Evolutionary conservation across 2,113 vertebrate genomes (phyloP).

Genomic region (Tragulus kanchil): DNA sequence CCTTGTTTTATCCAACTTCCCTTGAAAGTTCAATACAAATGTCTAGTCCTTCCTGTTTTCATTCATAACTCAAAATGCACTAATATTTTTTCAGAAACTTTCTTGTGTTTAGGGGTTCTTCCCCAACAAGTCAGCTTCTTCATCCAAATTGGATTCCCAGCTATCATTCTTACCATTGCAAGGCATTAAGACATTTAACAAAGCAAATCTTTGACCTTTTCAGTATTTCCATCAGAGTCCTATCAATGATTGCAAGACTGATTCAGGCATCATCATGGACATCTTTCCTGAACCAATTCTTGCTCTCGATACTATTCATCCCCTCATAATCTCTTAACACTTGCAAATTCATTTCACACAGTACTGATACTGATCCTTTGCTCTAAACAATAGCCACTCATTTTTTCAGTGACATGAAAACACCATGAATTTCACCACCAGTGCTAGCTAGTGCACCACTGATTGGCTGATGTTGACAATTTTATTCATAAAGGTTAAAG

Average conservation of each 20-base stretch:
- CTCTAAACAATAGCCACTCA: neutral
- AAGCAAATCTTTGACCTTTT: conserved; percentile 62
- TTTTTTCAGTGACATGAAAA: conserved; percentile 48
- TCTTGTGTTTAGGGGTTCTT: conserved; percentile 56
- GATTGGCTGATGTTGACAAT: neutral
- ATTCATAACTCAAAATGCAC: conserved; percentile 59
- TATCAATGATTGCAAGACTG: conserved; percentile 18
- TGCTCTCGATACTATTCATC: conserved; percentile 3
- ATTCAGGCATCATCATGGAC: neutral
- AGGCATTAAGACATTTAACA: conserved; percentile 47
- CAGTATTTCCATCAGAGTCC: neutral
- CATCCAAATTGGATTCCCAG: conserved; percentile 11
- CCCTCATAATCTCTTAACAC: neutral
- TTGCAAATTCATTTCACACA: conserved; percentile 31
- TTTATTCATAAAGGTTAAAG: conserved; percentile 67
- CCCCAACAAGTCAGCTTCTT: conserved; percentile 47
- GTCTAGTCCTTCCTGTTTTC: conserved; percentile 60
- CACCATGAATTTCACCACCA: conserved; percentile 1
- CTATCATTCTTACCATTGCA: conserved; percentile 6
- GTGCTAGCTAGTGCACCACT: neutral
- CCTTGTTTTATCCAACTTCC: conserved; percentile 43
- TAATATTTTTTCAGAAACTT: conserved; percentile 62
- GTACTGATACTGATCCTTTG: conserved; percentile 46
- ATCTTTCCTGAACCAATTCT: conserved; percentile 45
- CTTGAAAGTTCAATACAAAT: conserved; percentile 71